A percentile compares a stretch with the other conserved stretches of the same genome.
Evolutionary conservation across 2,797 vertebrate species (phyloP).

Genomic region (Euphonia xanthogaster): DNA sequence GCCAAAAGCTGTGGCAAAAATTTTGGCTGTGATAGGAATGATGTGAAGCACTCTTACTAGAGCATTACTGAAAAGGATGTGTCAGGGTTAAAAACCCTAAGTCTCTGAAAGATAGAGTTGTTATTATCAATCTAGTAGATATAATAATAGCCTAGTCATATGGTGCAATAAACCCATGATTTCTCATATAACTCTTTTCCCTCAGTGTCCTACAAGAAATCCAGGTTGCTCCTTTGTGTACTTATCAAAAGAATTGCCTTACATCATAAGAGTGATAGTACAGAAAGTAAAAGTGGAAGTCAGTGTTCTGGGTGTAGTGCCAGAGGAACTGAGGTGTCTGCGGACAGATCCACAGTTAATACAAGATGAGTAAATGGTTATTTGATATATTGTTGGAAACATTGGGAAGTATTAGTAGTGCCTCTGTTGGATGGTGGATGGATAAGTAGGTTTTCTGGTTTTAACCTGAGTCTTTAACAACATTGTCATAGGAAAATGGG

Average conservation of each 20-base stretch:
- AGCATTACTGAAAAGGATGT: not conserved
- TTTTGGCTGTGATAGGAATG: not conserved
- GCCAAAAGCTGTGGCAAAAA: not conserved
- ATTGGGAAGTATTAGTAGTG: not conserved
- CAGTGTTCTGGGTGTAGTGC: fast-evolving
- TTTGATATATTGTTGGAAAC: not conserved
- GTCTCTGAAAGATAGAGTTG: not conserved
- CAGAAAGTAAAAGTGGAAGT: not conserved
- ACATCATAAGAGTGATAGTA: not conserved
- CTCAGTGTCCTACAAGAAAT: not conserved
- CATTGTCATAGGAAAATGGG: not conserved
- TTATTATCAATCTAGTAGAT: not conserved
- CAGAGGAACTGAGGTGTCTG: not conserved
- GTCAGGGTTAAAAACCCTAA: not conserved
- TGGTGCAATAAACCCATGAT: not conserved
- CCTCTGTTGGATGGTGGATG: not conserved
- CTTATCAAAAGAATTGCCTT: not conserved
- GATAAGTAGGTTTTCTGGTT: not conserved
- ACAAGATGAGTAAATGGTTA: not conserved
- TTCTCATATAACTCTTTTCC: not conserved
- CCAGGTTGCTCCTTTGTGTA: not conserved
- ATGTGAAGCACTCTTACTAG: not conserved
- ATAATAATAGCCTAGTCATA: not conserved
- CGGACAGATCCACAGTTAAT: not conserved
- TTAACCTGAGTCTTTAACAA: not conserved